These are phyloP conservation scores for Semnopithecus entellus DNA, from an alignment of 2,113 vertebrate species.

Conservation along the genomic window DNA sequence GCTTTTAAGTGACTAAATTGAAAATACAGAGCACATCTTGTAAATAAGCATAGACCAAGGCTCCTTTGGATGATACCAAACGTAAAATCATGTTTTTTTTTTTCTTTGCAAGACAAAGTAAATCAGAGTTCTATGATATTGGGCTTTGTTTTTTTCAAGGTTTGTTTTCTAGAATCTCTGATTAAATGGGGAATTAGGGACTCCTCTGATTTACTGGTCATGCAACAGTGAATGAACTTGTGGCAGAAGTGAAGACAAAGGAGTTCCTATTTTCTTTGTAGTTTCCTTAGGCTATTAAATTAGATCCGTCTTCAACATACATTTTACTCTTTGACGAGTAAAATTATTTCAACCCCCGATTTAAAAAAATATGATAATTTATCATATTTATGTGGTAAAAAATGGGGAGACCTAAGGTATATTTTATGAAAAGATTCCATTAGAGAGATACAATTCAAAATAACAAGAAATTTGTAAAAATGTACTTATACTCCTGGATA, in stretches of 20 bases:
- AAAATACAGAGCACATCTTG: background rate
- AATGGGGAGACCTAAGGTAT: background rate
- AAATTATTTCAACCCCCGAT: background rate
- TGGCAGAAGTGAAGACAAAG: background rate
- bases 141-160: background rate
- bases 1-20: background rate
- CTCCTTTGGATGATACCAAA: background rate
- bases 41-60: background rate
- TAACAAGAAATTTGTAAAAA: background rate
- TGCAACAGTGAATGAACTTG: background rate
- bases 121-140: background rate
- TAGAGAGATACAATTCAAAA: background rate
- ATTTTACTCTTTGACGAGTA: background rate
- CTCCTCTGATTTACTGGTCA: background rate
- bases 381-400: background rate
- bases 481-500: background rate
- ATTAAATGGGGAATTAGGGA: slow-evolving; percentile 61
- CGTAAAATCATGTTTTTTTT: background rate
- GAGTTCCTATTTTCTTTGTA: background rate
- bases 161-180: slow-evolving; percentile 13
- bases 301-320: background rate
- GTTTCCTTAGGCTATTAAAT: background rate
- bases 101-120: background rate
- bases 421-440: background rate
- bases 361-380: background rate